Evolutionary conservation across 2,113 vertebrate species (phyloP), one percentile per base, ranked within the genome.

Genomic region (Paraplagusia blochii): DNA sequence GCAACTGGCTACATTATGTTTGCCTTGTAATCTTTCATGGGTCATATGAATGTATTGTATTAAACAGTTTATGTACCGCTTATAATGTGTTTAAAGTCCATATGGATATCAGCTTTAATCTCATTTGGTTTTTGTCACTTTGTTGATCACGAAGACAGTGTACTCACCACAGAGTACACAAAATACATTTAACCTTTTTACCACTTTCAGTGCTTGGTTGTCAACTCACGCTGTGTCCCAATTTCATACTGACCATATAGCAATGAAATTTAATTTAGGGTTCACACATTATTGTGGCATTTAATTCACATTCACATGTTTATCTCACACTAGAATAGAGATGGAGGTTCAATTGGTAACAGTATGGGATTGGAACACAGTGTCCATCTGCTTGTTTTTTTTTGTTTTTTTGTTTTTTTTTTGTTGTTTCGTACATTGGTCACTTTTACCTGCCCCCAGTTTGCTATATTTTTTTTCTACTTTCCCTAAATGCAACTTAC

Each of bases 401-500:
- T 29, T 72, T 84, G 1, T 9, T 72, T 84, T 13, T 40, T 40
- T 29, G 22, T 29, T 72, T 84, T 13, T 9, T 40, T 13, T 11
- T 3, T 11, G 1, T 12, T 38, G 5, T 77, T 71, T 82, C 61
- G 70, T 67, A 87, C 74, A 71, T 76, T 54, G 64, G 69, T 88
- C 84, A 79, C 82, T 87, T 64, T 85, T 69, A 62, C 85, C 66
- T 78, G 57, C 71, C 77, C 79, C 87, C 82, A 87, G 88, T 93
- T 93, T 93, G 90, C 91, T 92, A 87, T 92, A 90, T 90, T 40
- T 40, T 36, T 81, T 80, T 92, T 92, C 91, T 96, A 95, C 91
- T 97, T 93, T 95, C 94, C 95, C 95, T 96, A 99, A 99, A 96
- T 97, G 97, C 97, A 98, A 98, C 97, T 98, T 98, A 96, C 94